Evolutionary conservation across 2,797 vertebrate genomes (phyloP), one percentile per base, ranked within the genome.

Genomic region (Triplophysa yarkandensis): DNA sequence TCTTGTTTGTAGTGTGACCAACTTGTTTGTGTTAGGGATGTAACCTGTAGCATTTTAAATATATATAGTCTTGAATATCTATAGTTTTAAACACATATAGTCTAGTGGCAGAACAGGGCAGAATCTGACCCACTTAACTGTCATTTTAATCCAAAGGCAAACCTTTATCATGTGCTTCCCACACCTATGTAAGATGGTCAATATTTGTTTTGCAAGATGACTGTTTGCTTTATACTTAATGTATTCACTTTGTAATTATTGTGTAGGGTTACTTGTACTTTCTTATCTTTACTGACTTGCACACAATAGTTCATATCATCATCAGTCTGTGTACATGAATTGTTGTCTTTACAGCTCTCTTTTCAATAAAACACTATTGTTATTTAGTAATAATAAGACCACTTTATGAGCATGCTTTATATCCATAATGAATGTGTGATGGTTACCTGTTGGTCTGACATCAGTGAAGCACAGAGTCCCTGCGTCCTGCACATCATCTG

Each of bases 381-480:
- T 52, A 23, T n/a, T n/a, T n/a, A n/a, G n/a, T n/a, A n/a, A n/a
- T n/a, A n/a, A n/a, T n/a, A n/a, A n/a, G n/a, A n/a, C n/a, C n/a
- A n/a, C n/a, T n/a, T n/a, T n/a, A n/a, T n/a, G 21, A 43, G 11
- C 27, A 36, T 27, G 2, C 25, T 55, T 17, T 6, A 30, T 30
- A 25, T 23, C 34, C 6, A 16, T 41, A 30, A 46, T 17, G 6
- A 3, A 1, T 27, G 21, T 60, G 41, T 28, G 17, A 4, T 21
- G 43, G 43, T 75, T 65, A 75, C 73, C 73, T 75, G 73, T 68
- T 36, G 17, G 44, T 34, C 11, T 23, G 43, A 28, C 70, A 62
- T 63, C 58, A 1, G 41, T 62, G 30, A 44, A 27, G 14, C 68
- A 44, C 58, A 46, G 19, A 41, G 23, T 34, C 55, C 32, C 48